Conservation (phyloP, 2,113 vertebrate genomes). For the Trachemys scripta region DNA sequence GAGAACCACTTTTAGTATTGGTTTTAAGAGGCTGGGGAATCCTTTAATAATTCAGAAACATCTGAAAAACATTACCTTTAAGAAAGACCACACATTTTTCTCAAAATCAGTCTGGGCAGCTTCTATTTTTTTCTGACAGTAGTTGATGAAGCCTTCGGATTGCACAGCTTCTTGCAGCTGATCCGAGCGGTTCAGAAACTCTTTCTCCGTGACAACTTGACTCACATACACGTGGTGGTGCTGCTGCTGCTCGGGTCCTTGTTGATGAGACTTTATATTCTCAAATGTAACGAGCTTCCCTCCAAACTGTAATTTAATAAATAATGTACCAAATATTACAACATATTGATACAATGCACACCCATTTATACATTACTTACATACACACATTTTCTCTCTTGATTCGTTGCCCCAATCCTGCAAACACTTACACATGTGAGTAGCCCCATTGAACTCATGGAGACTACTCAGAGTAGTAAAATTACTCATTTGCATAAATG, state of each 20-base stretch:
- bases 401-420: neutral
- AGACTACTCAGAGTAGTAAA: neutral
- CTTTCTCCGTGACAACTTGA: slow-evolving; percentile 93
- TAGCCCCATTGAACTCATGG: neutral
- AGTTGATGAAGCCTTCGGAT: slow-evolving; percentile 85
- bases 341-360: neutral
- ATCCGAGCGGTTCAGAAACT: slow-evolving; percentile 87
- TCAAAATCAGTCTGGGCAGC: slow-evolving; percentile 89
- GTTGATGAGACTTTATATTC: slow-evolving; percentile 78
- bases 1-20: rapidly evolving
- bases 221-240: slow-evolving; percentile 86
- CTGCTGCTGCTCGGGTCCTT: slow-evolving; percentile 78
- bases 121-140: slow-evolving; percentile 91
- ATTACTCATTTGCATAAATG: neutral
- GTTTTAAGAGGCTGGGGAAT: neutral
- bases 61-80: slow-evolving; percentile 85
- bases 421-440: neutral
- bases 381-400: neutral
- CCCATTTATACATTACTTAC: neutral
- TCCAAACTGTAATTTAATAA: slow-evolving; percentile 86
- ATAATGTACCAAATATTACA: neutral
- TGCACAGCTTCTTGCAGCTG: slow-evolving; percentile 90
- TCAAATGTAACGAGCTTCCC: slow-evolving; percentile 94
- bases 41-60: neutral
- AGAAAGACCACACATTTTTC: slow-evolving; percentile 92